A percentile compares a stretch with the other conserved stretches of the same genome.
phyloP scores from a whole-genome alignment of 2,797 vertebrate species.

The Sebastiscus albofasciatus region DNA sequence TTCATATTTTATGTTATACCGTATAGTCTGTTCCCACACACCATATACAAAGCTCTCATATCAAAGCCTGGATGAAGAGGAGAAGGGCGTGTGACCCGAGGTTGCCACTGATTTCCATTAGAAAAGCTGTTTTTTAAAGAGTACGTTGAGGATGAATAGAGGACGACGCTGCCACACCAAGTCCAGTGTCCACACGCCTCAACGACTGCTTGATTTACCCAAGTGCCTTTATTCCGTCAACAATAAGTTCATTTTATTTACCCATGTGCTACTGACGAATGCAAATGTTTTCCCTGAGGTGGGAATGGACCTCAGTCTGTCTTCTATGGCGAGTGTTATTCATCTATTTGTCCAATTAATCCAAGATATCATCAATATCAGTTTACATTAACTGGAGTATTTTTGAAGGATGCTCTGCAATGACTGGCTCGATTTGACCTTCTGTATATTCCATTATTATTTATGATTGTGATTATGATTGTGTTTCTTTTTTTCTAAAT shows the following conservation, averaged over 20 bases:
- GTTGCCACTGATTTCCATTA: slow-evolving; percentile 70
- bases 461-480: neutral
- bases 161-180: slow-evolving; percentile 4
- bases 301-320: neutral
- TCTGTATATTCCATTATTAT: neutral
- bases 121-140: slow-evolving; percentile 64
- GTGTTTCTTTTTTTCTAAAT: neutral
- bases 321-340: slow-evolving; percentile 4
- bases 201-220: slow-evolving; percentile 46
- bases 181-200: slow-evolving; percentile 27
- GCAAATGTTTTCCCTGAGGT: slow-evolving; percentile 52
- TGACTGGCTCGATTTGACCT: slow-evolving; percentile 4
- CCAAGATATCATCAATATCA: neutral
- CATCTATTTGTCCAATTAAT: neutral
- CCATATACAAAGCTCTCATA: neutral
- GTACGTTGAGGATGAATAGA: slow-evolving; percentile 23
- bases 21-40: neutral
- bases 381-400: neutral
- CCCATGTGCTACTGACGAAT: slow-evolving; percentile 63
- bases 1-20: neutral
- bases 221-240: slow-evolving; percentile 58
- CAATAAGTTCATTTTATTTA: slow-evolving; percentile 68
- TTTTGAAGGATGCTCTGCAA: neutral
- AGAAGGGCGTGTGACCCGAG: slow-evolving; percentile 31
- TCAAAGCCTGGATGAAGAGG: slow-evolving; percentile 26